Evolutionary conservation across 2,113 vertebrate species (phyloP).

Genomic region (Pedionomus torquatus): DNA sequence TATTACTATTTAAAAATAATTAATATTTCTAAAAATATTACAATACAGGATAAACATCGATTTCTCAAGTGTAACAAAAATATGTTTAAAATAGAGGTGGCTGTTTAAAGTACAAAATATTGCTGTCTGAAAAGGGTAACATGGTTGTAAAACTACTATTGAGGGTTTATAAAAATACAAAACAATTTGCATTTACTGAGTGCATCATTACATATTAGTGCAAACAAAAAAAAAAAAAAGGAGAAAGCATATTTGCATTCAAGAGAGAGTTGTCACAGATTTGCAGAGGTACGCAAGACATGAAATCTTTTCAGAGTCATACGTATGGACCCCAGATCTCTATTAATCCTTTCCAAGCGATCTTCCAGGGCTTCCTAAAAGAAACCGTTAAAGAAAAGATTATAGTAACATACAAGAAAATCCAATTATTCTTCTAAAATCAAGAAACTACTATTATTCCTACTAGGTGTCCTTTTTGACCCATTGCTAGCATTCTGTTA

Average conservation of each 20-base stretch:
- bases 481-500: neutral
- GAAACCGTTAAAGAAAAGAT: neutral
- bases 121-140: constrained; percentile 72
- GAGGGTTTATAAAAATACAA: constrained; percentile 77
- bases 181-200: constrained; percentile 73
- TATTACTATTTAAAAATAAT: constrained; percentile 75
- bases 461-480: neutral
- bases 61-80: constrained; percentile 80
- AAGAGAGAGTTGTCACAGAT: constrained; percentile 79
- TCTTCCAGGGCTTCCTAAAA: constrained; percentile 91
- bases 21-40: constrained; percentile 78
- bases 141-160: constrained; percentile 70
- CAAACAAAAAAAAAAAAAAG: constrained; percentile 70
- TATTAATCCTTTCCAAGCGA: constrained; percentile 90
- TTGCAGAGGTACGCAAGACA: constrained; percentile 89
- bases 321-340: constrained; percentile 90
- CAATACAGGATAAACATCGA: constrained; percentile 75
- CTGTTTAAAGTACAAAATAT: constrained; percentile 79
- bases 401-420: neutral
- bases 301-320: constrained; percentile 96
- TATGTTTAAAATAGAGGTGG: constrained; percentile 76
- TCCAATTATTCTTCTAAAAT: neutral
- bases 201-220: constrained; percentile 76
- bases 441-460: neutral
- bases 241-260: constrained; percentile 51